Conservation (phyloP, 2,797 vertebrate genomes). For the Cheirogaleus major region DNA sequence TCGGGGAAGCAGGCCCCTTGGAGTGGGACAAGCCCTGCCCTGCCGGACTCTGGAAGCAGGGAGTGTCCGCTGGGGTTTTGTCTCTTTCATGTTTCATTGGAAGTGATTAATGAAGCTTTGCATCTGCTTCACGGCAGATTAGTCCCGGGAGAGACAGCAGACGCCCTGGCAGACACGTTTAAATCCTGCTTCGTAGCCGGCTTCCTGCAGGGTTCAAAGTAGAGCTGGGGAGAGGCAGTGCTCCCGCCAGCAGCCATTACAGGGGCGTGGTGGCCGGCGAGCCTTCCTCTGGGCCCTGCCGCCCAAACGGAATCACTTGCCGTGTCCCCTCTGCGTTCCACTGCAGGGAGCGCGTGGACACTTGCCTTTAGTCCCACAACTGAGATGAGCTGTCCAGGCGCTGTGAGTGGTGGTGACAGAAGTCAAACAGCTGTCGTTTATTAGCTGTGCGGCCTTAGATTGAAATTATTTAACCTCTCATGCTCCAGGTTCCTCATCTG, state of each 20-base stretch:
- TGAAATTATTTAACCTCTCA: background rate
- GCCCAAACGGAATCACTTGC: background rate
- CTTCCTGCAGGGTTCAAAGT: background rate
- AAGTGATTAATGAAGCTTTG: background rate
- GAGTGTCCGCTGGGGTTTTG: background rate
- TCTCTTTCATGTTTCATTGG: conserved; percentile 14
- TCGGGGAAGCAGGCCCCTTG: accelerated
- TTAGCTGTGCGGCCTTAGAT: background rate
- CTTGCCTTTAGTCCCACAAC: background rate
- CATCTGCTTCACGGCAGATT: conserved; percentile 58
- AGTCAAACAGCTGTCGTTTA: background rate
- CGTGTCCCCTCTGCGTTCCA: background rate
- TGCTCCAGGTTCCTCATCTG: background rate
- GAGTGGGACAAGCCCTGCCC: background rate
- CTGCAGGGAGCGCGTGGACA: accelerated
- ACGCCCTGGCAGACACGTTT: background rate
- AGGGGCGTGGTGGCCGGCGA: accelerated
- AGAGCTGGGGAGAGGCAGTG: background rate
- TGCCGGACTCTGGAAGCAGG: background rate
- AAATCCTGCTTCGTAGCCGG: background rate
- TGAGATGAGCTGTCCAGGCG: background rate
- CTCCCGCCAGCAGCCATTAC: accelerated
- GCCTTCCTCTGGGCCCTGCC: background rate
- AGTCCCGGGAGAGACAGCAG: conserved; percentile 3
- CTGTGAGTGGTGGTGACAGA: background rate